A percentile compares a stretch with the other conserved stretches of the same genome.
These are phyloP conservation scores for Hoplostethus atlanticus DNA, from an alignment of 2,797 vertebrate species.

Conservation along the genomic window DNA sequence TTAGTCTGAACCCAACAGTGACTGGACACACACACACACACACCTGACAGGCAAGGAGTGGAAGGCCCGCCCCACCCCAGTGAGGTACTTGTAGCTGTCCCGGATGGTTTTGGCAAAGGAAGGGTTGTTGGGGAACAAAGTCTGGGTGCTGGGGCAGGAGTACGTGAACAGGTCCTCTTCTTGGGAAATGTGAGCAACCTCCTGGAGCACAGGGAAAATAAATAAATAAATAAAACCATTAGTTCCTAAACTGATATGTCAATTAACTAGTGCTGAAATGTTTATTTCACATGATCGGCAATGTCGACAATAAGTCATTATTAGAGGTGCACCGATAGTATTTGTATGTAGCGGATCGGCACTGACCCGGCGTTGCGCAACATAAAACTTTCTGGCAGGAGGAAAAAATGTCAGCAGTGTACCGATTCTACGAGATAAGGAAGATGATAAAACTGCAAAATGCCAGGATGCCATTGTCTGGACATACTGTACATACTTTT, in stretches of 20 bases:
- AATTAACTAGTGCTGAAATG: background rate
- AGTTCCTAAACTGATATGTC: background rate
- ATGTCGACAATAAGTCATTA: too few species aligned
- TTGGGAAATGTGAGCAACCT: constrained; percentile 42
- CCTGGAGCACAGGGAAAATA: constrained; percentile 57
- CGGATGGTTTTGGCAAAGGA: constrained; percentile 88
- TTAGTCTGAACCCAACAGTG: too few species aligned
- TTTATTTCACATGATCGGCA: too few species aligned
- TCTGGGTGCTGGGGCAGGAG: constrained; percentile 87
- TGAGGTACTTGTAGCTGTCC: constrained; percentile 88
- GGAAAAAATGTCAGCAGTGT: too few species aligned
- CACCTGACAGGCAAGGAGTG: constrained; percentile 80
- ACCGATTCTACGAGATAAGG: too few species aligned
- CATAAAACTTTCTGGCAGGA: too few species aligned
- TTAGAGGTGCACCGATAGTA: too few species aligned
- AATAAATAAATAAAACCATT: background rate
- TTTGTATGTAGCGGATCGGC: too few species aligned
- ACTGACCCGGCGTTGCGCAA: too few species aligned
- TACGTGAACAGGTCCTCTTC: constrained; percentile 85
- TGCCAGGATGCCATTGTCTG: too few species aligned
- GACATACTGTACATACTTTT: too few species aligned
- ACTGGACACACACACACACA: constrained; percentile 59
- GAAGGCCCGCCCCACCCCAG: constrained; percentile 83
- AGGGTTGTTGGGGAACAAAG: constrained; percentile 88
- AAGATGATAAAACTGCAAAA: too few species aligned